These are phyloP conservation scores for Synanceia verrucosa DNA, from an alignment of 2,797 vertebrate species.

Conservation along the genomic window DNA sequence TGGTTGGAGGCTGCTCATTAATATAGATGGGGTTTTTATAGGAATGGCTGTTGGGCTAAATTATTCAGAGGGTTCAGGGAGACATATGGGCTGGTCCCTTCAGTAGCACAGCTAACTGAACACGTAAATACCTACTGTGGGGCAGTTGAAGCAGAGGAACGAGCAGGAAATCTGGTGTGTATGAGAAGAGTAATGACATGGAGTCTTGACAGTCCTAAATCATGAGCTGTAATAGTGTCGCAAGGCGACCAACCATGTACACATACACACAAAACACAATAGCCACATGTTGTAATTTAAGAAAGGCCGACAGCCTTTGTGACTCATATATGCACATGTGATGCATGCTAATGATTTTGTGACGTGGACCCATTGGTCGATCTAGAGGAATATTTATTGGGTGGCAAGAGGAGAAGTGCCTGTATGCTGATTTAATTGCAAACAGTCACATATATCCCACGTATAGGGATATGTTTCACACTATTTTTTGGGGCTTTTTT, in stretches of 20 bases:
- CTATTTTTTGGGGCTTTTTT: too few species aligned
- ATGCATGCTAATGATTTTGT: background rate
- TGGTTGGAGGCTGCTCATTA: slow-evolving; percentile 80
- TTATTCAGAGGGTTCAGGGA: slow-evolving; percentile 78
- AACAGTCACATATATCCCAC: background rate
- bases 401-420: background rate
- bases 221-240: slow-evolving; percentile 57
- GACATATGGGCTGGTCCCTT: slow-evolving; percentile 71
- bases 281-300: slow-evolving; percentile 21
- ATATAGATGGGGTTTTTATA: slow-evolving; percentile 85
- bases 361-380: background rate
- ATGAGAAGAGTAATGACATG: slow-evolving; percentile 54
- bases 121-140: slow-evolving; percentile 71
- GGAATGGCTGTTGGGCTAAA: slow-evolving; percentile 80
- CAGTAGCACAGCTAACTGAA: slow-evolving; percentile 67
- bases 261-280: slow-evolving; percentile 9
- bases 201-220: slow-evolving; percentile 61
- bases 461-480: too few species aligned
- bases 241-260: slow-evolving; percentile 11
- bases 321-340: background rate
- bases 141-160: slow-evolving; percentile 53
- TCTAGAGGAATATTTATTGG: background rate
- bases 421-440: background rate
- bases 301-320: background rate
- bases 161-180: slow-evolving; percentile 35